phyloP scores from a whole-genome alignment of 2,888 invertebrate species.

The Halictus quadricinctus region DNA sequence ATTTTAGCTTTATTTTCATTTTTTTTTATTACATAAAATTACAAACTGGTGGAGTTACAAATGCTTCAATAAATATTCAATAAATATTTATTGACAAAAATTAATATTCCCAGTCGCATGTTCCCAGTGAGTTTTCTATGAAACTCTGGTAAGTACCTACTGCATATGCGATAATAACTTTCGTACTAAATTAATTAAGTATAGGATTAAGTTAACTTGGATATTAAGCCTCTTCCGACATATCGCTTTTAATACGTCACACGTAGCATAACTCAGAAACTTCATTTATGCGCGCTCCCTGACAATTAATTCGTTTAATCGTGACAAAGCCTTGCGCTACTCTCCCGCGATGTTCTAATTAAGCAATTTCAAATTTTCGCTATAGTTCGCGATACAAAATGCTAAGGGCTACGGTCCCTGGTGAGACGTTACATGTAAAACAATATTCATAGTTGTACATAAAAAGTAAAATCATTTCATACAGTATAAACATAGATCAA shows the following conservation, averaged over 20 bases:
- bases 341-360: constrained; percentile 14
- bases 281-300: constrained; percentile 19
- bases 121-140: background rate
- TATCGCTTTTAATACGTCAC: constrained; percentile 46
- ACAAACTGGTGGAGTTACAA: background rate
- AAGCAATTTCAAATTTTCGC: background rate
- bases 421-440: background rate
- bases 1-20: too few relatives aligned
- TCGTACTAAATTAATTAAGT: constrained; percentile 35
- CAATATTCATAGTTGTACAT: background rate
- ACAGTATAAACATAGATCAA: background rate
- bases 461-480: background rate
- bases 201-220: constrained; percentile 24
- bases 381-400: background rate
- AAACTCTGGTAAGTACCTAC: background rate
- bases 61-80: background rate
- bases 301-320: constrained; percentile 52
- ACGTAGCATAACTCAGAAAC: constrained; percentile 38
- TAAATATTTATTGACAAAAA: background rate
- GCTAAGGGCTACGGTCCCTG: background rate
- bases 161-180: constrained; percentile 19
- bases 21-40: too few relatives aligned
- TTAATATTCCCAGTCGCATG: background rate
- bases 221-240: constrained; percentile 33
- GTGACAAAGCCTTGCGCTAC: constrained; percentile 26